A percentile compares a stretch with the other conserved stretches of the same genome.
phyloP scores from a whole-genome alignment of 2,888 invertebrate species.

The Chorisops tibialis region DNA sequence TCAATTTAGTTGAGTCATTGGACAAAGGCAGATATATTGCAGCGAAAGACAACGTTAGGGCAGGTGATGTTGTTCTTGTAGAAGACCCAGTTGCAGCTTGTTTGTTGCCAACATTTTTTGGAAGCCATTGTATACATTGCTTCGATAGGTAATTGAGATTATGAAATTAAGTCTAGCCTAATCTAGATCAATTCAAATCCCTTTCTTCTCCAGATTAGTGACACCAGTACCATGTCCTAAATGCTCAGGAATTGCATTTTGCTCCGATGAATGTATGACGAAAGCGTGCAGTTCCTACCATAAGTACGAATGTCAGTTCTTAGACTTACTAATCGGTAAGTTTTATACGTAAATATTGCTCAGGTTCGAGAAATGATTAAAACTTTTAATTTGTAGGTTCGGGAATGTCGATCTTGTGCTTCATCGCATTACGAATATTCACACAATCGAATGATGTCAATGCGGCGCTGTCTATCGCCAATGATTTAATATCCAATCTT shows the following conservation, averaged over 20 bases:
- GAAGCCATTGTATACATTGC: constrained; percentile 78
- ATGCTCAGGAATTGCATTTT: constrained; percentile 77
- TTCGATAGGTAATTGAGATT: constrained; percentile 67
- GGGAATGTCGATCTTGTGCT: constrained; percentile 77
- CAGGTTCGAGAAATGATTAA: neutral
- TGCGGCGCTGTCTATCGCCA: constrained; percentile 47
- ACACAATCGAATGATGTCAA: constrained; percentile 61
- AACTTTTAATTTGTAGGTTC: constrained; percentile 54
- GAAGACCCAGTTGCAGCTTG: constrained; percentile 74
- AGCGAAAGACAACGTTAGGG: constrained; percentile 56
- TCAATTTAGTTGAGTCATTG: constrained; percentile 58
- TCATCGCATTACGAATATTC: constrained; percentile 72
- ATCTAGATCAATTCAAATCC: neutral
- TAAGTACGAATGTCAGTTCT: constrained; percentile 69
- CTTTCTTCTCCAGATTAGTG: constrained; percentile 52
- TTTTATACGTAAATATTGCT: neutral
- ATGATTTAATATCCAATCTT: constrained; percentile 60
- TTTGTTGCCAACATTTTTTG: constrained; percentile 68
- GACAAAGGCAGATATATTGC: constrained; percentile 68
- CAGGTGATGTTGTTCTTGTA: constrained; percentile 69
- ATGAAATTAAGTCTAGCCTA: no score
- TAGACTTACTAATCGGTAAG: constrained; percentile 70
- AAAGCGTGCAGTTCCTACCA: constrained; percentile 66
- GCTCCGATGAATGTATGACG: constrained; percentile 63
- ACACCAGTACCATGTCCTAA: constrained; percentile 69